phyloP scores from a whole-genome alignment of 2,797 vertebrate genomes.

The Channallabes apus region DNA sequence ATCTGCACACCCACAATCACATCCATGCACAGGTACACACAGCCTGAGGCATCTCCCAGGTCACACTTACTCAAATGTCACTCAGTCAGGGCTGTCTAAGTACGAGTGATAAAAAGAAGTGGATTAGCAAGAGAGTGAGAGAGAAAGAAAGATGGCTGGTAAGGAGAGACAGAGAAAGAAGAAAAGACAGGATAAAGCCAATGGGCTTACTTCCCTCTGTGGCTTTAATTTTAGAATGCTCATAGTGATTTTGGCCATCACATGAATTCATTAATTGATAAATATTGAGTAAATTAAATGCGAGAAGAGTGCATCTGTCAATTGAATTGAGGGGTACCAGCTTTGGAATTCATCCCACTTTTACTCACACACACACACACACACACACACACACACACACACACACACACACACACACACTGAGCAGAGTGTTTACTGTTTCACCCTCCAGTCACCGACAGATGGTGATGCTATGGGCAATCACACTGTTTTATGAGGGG shows the following conservation, averaged over 20 bases:
- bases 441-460: constrained; percentile 69
- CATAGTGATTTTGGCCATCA: constrained; percentile 32
- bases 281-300: constrained; percentile 53
- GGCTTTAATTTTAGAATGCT: constrained; percentile 31
- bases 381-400: constrained; percentile 41
- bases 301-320: constrained; percentile 49
- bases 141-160: constrained; percentile 19
- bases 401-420: constrained; percentile 23
- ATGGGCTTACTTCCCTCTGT: constrained; percentile 6
- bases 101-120: constrained; percentile 57
- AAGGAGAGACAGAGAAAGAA: constrained; percentile 3
- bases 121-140: constrained; percentile 52
- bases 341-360: constrained; percentile 53
- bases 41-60: constrained; percentile 50
- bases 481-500: constrained; percentile 71
- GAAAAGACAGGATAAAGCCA: neutral
- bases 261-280: constrained; percentile 52
- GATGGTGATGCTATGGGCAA: constrained; percentile 79
- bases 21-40: constrained; percentile 35
- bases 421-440: constrained; percentile 69
- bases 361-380: constrained; percentile 43
- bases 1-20: constrained; percentile 42
- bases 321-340: constrained; percentile 41
- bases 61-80: constrained; percentile 58
- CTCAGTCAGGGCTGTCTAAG: constrained; percentile 51